Base-by-base conservation (phyloP, 2,888 invertebrate genomes). In the Buathra laborator region DNA sequence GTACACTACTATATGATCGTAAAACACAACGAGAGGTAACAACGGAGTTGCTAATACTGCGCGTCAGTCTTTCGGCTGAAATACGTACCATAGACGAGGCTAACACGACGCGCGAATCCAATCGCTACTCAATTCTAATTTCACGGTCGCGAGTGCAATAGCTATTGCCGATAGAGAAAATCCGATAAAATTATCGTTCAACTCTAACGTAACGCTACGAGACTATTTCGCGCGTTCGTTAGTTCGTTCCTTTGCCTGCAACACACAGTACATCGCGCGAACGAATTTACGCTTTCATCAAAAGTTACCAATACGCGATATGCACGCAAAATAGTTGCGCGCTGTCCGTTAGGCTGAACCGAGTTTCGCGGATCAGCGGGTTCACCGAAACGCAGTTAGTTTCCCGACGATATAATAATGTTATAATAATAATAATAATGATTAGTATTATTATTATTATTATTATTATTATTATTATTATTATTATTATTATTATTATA, bases 61-160 rank as follows among this genome's bases (percentile, higher is more conserved):
- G 24, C 12, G 12, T 24, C 59, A 3, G 19, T 6, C 16, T 16
- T 19, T 44, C 24, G 44, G 43, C 37, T 72, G 9, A 70, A 56
- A 46, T 29, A 32, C 83, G 44, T 59, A n/a, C 44, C 32, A 14
- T 68, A 59, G 78, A 44, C 83, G 64, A 53, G 29, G 44, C 68
- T 48, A 53, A 75, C 66, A 59, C 44, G 51, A 46, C 51, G 64
- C 32, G 32, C 32, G 72, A 81, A 72, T 68, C 62, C 59, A 84
- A 84, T 84, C 72, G 77, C 72, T 53, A 70, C 67, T 81, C 81
- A 78, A 37, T 9, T 81, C 84, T 81, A 84, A 84, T 84, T 84
- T 84, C 84, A 84, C 84, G 84, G 84, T 81, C 84, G 78, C 81
- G 81, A 81, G 74, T 81, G 81, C 77, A 74, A 84, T 74, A 74